phyloP scores from a whole-genome alignment of 2,797 vertebrate species.

The Pachyuromys duprasi region DNA sequence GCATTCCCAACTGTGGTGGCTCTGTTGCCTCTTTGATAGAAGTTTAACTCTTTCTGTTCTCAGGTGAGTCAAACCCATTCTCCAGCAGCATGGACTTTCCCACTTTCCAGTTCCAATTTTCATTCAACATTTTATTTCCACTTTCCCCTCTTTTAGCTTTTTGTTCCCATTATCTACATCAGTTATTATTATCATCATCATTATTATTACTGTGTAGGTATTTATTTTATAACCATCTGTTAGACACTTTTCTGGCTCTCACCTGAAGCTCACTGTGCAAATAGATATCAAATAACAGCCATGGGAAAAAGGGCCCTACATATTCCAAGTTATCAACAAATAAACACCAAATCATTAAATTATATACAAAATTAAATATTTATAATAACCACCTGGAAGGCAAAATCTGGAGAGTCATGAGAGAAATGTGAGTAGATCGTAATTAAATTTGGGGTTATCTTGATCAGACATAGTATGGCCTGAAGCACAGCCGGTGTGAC shows the following conservation, averaged over 20 bases:
- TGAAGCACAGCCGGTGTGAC: not conserved
- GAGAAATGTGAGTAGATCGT: not conserved
- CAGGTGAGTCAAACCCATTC: not conserved
- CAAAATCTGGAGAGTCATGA: not conserved
- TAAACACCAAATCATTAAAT: not conserved
- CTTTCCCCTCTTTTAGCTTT: not conserved
- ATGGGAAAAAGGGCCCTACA: not conserved
- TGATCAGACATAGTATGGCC: not conserved
- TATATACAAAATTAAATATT: not conserved
- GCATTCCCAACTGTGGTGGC: not conserved
- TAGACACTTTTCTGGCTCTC: not conserved
- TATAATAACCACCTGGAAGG: not conserved
- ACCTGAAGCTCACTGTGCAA: not conserved
- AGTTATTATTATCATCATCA: no score
- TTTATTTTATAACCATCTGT: not conserved
- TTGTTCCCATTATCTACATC: not conserved
- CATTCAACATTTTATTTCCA: not conserved
- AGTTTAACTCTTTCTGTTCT: not conserved
- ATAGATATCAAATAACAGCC: not conserved
- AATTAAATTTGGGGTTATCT: not conserved
- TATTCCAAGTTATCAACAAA: not conserved
- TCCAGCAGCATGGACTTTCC: not conserved
- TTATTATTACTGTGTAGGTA: not conserved
- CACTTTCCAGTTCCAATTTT: not conserved
- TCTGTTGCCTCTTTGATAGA: not conserved